Percentiles rank a stretch among this genome's conserved stretches.
phyloP scores from a whole-genome alignment of 2,113 vertebrate species.

The Phrynosoma blainvillii region DNA sequence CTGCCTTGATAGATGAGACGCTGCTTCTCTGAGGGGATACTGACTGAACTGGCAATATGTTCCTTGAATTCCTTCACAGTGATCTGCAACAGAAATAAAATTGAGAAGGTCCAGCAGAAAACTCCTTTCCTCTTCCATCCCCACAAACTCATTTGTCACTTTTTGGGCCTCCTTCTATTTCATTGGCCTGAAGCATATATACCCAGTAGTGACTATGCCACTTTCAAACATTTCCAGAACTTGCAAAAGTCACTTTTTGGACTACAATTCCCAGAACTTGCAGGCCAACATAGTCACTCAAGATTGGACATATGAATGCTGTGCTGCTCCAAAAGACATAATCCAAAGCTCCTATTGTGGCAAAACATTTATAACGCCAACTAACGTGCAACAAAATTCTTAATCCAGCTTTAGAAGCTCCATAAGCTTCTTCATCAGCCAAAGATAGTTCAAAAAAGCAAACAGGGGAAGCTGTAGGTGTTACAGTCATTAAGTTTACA shows the following conservation, averaged over 20 bases:
- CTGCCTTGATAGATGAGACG: slow-evolving; percentile 93
- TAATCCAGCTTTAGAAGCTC: too few species aligned
- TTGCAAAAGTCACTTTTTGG: background rate
- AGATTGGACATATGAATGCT: background rate
- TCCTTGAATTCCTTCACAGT: slow-evolving; percentile 93
- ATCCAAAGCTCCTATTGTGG: too few species aligned
- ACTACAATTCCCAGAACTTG: background rate
- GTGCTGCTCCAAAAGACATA: too few species aligned
- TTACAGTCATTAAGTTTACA: too few species aligned
- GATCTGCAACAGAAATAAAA: slow-evolving; percentile 70
- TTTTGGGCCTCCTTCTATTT: background rate
- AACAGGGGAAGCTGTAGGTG: too few species aligned
- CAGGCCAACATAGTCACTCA: background rate
- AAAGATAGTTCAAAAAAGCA: too few species aligned
- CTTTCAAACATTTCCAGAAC: too few species aligned
- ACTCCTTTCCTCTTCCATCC: background rate
- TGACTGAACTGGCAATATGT: slow-evolving; percentile 87
- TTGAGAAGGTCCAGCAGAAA: too few species aligned
- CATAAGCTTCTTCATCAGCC: too few species aligned
- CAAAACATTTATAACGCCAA: too few species aligned
- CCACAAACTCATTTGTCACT: background rate
- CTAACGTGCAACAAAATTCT: too few species aligned
- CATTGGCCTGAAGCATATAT: background rate
- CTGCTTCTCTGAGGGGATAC: slow-evolving; percentile 90
- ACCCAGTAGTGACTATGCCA: too few species aligned